Evolutionary conservation across 2,113 vertebrate genomes (phyloP).

Genomic region (Pholis gunnellus): DNA sequence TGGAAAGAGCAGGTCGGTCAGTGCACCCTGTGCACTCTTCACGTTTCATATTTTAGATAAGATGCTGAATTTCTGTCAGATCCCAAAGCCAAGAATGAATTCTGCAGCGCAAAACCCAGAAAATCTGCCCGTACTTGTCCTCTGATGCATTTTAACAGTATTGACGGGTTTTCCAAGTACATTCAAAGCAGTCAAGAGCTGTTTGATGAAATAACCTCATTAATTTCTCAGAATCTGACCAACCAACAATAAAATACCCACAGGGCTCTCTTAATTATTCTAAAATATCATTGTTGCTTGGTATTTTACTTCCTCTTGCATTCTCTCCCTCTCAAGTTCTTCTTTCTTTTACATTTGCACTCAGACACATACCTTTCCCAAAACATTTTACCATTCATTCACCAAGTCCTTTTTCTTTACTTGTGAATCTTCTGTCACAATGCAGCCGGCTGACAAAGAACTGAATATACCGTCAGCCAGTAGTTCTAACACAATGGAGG

Average conservation of each 20-base stretch:
- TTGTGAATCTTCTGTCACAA: constrained; percentile 74
- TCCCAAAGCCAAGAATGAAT: constrained; percentile 63
- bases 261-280: not conserved
- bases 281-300: not conserved
- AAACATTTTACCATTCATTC: constrained; percentile 58
- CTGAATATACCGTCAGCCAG: constrained; percentile 65
- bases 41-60: constrained; percentile 69
- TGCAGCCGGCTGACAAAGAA: constrained; percentile 71
- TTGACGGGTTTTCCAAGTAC: constrained; percentile 44
- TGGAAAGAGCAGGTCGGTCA: constrained; percentile 52
- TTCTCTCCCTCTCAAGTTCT: not conserved
- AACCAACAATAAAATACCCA: constrained; percentile 21
- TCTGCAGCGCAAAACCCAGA: constrained; percentile 36
- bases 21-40: constrained; percentile 34
- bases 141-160: constrained; percentile 56
- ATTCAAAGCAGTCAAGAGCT: constrained; percentile 41
- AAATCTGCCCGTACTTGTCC: constrained; percentile 62
- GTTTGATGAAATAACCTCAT: constrained; percentile 9
- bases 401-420: constrained; percentile 56
- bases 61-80: constrained; percentile 66
- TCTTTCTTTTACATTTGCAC: constrained; percentile 9
- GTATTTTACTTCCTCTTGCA: constrained; percentile 5
- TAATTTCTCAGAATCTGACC: constrained; percentile 44
- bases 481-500: constrained; percentile 66
- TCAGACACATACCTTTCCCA: constrained; percentile 33